A percentile compares a stretch with the other conserved stretches of the same genome.
phyloP scores from a whole-genome alignment of 2,113 vertebrate species.

The Melanocharis versteri region DNA sequence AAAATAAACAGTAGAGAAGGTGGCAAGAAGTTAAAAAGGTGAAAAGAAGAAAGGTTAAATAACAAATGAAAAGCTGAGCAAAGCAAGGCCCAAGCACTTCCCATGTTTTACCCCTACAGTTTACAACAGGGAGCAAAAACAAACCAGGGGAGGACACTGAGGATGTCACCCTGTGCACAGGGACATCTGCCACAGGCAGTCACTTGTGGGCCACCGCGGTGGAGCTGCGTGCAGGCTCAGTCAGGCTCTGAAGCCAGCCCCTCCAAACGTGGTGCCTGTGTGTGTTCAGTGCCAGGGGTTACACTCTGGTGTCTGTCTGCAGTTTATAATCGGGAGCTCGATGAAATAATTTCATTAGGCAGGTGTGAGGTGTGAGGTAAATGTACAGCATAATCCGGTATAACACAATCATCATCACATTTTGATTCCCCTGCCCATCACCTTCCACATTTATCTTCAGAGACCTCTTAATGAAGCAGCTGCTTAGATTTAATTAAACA shows the following conservation, averaged over 20 bases:
- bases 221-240: neutral
- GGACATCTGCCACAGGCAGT: neutral
- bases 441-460: slow-evolving; percentile 38
- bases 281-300: neutral
- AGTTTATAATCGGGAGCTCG: neutral
- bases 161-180: neutral
- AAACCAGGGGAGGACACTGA: neutral
- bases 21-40: neutral
- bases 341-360: slow-evolving; percentile 16
- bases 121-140: neutral
- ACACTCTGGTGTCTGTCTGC: neutral
- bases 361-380: slow-evolving; percentile 32
- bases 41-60: neutral
- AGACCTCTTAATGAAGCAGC: slow-evolving; percentile 52
- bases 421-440: slow-evolving; percentile 43
- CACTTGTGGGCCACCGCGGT: fast-evolving
- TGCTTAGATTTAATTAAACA: slow-evolving; percentile 65
- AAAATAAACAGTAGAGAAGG: neutral
- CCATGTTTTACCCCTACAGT: neutral
- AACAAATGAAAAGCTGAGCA: neutral
- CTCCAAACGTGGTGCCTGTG: neutral
- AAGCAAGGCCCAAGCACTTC: neutral
- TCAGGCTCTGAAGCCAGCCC: neutral
- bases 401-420: slow-evolving; percentile 15
- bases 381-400: neutral